These are phyloP conservation scores for Camponotus pennsylvanicus DNA, from an alignment of 1,140 invertebrate genomes.

Conservation along the genomic window DNA sequence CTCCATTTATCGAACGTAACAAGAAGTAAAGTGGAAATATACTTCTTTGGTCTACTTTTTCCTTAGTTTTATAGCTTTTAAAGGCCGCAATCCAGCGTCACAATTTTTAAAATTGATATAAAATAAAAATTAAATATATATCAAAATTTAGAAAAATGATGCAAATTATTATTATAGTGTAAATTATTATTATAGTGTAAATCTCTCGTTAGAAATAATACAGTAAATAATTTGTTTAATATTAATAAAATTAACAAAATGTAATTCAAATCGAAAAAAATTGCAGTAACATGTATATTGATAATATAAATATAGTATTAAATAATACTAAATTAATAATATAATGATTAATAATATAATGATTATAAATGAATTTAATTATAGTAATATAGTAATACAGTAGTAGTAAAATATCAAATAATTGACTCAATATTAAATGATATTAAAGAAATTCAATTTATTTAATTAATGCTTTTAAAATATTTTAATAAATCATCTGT, in stretches of 20 bases:
- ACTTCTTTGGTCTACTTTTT: neutral
- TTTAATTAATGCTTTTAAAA: constrained; percentile 1
- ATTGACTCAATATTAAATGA: neutral
- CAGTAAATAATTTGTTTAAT: neutral
- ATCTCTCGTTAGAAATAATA: neutral
- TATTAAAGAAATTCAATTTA: neutral
- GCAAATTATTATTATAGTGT: neutral
- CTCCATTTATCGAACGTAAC: neutral
- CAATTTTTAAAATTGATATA: constrained; percentile 12
- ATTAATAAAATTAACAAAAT: neutral
- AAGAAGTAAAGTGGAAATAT: neutral
- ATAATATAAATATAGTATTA: neutral
- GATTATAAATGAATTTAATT: neutral
- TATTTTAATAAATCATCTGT: neutral
- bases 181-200: neutral
- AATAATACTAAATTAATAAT: neutral
- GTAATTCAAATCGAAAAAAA: neutral
- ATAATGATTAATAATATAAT: neutral
- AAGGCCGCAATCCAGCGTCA: neutral
- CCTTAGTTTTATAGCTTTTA: neutral
- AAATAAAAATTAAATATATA: neutral
- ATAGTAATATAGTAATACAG: too few relatives aligned
- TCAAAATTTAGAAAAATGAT: neutral
- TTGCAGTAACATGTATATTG: neutral
- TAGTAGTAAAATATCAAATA: neutral